Conservation (phyloP, 2,113 vertebrate species). For the Tinamus guttatus region DNA sequence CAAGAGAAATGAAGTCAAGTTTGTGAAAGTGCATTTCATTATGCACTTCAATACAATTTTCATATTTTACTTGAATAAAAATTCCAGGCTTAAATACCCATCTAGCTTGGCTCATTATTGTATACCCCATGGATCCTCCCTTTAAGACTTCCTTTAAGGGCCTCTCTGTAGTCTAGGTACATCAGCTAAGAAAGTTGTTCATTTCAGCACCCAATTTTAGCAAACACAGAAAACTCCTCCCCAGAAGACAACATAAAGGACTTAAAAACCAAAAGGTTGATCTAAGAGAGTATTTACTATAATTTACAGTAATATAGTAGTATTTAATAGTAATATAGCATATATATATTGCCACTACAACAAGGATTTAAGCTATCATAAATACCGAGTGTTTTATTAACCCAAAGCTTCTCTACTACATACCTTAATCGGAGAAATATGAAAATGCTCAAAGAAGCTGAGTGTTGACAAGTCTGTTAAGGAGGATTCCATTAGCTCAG, state of each 20-base stretch:
- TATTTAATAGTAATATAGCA: no score
- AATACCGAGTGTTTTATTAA: neutral
- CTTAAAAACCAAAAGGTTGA: neutral
- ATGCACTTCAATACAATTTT: neutral
- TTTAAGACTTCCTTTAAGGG: neutral
- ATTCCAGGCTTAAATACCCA: no score
- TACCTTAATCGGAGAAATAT: conserved; percentile 98
- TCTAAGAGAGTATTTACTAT: neutral
- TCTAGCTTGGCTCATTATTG: neutral
- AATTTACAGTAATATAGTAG: neutral
- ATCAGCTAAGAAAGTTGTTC: conserved; percentile 31
- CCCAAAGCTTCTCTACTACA: neutral
- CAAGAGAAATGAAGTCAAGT: conserved; percentile 9
- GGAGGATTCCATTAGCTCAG: conserved; percentile 88
- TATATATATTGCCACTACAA: no score
- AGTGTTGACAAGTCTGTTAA: conserved; percentile 86
- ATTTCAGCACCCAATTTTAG: neutral
- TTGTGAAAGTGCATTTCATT: neutral
- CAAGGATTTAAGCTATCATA: neutral
- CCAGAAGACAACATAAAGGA: neutral
- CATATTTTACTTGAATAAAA: neutral
- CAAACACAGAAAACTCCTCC: neutral
- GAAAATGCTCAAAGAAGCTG: conserved; percentile 96
- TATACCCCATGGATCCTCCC: neutral
- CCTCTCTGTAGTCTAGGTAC: neutral